Conservation (phyloP, 2,113 vertebrate species). For the Microtus richardsoni region DNA sequence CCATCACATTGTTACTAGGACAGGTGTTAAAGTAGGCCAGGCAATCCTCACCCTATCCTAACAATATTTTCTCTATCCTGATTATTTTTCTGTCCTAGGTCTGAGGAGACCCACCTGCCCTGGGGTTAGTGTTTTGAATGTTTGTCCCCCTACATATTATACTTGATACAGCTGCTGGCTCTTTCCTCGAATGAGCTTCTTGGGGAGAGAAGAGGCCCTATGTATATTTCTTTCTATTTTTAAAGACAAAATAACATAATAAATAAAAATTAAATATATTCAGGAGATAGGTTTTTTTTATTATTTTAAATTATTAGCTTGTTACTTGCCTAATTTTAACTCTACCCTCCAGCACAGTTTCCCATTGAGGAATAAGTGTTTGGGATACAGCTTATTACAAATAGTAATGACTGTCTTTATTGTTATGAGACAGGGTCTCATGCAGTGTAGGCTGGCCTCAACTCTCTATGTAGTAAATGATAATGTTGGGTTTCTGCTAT, state of each 20-base stretch:
- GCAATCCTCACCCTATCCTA: not conserved
- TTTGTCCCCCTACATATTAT: not conserved
- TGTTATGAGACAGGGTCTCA: not conserved
- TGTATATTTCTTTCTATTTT: constrained; percentile 1
- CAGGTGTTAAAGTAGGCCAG: not conserved
- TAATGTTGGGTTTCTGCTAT: too few relatives aligned
- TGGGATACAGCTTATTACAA: not conserved
- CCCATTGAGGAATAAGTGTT: not conserved
- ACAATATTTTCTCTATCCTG: not conserved
- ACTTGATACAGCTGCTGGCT: not conserved
- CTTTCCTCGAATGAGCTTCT: not conserved
- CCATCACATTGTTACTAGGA: too few relatives aligned
- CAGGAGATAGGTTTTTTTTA: not conserved
- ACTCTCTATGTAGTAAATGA: not conserved
- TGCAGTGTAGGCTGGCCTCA: not conserved
- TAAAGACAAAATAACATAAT: constrained; percentile 16
- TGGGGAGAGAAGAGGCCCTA: not conserved
- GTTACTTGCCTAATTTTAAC: not conserved
- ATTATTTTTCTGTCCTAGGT: not conserved
- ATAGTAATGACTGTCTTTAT: not conserved
- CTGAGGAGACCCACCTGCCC: not conserved
- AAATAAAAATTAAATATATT: constrained; percentile 14
- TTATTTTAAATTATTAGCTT: not conserved
- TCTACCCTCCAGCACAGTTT: not conserved
- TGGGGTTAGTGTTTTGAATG: not conserved